A percentile compares a stretch with the other conserved stretches of the same genome.
Conservation (phyloP, 37 sponge, comb jelly and placozoan genomes). For the Crambe crambe region DNA sequence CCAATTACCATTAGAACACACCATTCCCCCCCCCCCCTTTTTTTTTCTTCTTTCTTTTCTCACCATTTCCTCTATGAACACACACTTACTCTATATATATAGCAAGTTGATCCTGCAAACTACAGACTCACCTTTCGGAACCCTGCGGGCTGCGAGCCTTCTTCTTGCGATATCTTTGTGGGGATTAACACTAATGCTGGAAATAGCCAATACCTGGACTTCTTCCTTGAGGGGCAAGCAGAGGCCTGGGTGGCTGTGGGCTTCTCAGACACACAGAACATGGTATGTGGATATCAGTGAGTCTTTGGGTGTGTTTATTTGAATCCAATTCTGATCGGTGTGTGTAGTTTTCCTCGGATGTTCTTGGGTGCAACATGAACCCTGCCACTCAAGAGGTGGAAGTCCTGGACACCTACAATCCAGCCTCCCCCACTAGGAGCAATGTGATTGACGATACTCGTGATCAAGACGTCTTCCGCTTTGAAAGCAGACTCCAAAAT, state of each 20-base stretch:
- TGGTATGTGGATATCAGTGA: conserved; percentile 39
- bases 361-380: conserved; percentile 15
- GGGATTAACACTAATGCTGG: conserved; percentile 15
- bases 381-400: neutral
- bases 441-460: neutral
- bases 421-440: neutral
- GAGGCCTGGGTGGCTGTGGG: conserved; percentile 56
- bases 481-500: neutral
- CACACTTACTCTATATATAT: too few species aligned
- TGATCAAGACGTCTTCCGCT: conserved; percentile 14
- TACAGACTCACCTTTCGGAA: conserved; percentile 16
- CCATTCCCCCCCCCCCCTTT: too few species aligned
- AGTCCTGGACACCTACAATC: conserved; percentile 22
- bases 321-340: too few species aligned
- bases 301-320: too few species aligned
- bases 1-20: too few species aligned
- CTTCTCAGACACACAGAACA: conserved; percentile 27
- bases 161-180: conserved; percentile 20
- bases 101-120: conserved; percentile 3
- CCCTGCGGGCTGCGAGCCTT: conserved; percentile 21
- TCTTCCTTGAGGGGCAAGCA: conserved; percentile 44
- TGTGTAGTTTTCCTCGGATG: conserved; percentile 20
- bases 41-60: neutral
- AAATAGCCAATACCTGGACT: conserved; percentile 26
- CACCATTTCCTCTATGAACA: too few species aligned